Conservation (phyloP, 2,113 vertebrate genomes). For the Calyptommatus sinebrachiatus region DNA sequence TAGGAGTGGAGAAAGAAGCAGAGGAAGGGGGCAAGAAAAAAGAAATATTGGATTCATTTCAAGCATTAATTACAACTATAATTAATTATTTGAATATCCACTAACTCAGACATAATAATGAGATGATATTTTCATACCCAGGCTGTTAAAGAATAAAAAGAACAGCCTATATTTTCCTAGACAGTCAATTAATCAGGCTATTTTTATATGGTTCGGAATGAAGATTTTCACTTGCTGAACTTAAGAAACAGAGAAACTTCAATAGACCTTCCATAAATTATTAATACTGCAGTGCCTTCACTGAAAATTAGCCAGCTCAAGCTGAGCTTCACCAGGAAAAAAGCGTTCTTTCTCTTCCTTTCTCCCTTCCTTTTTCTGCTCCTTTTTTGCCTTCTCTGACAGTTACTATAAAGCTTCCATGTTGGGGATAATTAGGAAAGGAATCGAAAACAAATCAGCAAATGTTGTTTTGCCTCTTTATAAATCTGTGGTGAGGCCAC, state of each 20-base stretch:
- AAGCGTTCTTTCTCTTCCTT: too few relatives aligned
- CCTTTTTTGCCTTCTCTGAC: too few relatives aligned
- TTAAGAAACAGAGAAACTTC: neutral
- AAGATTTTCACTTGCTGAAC: slow-evolving; percentile 35
- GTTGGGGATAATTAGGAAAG: too few relatives aligned
- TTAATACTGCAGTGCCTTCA: slow-evolving; percentile 13
- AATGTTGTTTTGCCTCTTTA: too few relatives aligned
- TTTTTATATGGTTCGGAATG: slow-evolving; percentile 50
- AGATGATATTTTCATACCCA: slow-evolving; percentile 17
- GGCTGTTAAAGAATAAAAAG: neutral
- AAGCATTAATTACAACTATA: neutral
- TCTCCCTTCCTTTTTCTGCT: too few relatives aligned
- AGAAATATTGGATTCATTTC: neutral
- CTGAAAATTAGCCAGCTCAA: slow-evolving; percentile 12
- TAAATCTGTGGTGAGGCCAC: too few relatives aligned
- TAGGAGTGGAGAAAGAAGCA: neutral
- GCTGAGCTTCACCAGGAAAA: neutral
- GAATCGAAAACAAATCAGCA: too few relatives aligned
- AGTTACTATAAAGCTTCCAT: too few relatives aligned
- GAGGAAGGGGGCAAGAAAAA: neutral
- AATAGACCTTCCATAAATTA: slow-evolving; percentile 14
- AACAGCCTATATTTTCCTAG: slow-evolving; percentile 22
- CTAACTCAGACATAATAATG: slow-evolving; percentile 12
- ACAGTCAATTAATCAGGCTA: slow-evolving; percentile 54
- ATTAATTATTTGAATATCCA: slow-evolving; percentile 13